These are phyloP conservation scores for Cepaea hortensis DNA, from an alignment of 2,888 invertebrate genomes.

Conservation along the genomic window DNA sequence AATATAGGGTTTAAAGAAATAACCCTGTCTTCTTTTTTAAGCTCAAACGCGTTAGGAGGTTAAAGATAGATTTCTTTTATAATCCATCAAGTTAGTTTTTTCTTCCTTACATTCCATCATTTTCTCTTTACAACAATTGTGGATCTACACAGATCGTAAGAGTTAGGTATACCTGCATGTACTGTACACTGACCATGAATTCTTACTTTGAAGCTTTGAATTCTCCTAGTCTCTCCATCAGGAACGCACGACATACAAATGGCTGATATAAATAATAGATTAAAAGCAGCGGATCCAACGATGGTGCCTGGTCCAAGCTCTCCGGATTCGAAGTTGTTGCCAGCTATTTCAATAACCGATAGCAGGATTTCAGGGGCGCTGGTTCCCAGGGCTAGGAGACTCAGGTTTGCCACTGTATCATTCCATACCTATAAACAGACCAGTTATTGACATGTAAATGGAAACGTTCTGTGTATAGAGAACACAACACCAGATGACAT, in stretches of 20 bases:
- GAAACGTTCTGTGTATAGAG: too few species aligned
- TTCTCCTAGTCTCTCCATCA: slow-evolving; percentile 74
- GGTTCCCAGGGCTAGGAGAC: slow-evolving; percentile 80
- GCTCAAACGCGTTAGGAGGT: too few species aligned
- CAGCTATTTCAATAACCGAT: slow-evolving; percentile 79
- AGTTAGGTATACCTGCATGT: too few species aligned
- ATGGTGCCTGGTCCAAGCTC: slow-evolving; percentile 80
- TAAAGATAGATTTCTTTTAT: too few species aligned
- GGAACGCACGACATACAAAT: slow-evolving; percentile 79
- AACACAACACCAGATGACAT: too few species aligned
- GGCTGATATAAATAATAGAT: slow-evolving; percentile 79
- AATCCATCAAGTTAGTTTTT: too few species aligned
- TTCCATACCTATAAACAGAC: slow-evolving; percentile 75
- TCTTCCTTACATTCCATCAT: too few species aligned
- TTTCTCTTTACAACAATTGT: too few species aligned
- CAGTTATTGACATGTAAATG: background rate
- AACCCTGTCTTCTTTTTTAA: too few species aligned
- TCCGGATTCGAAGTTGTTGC: slow-evolving; percentile 77
- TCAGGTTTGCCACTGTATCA: slow-evolving; percentile 80
- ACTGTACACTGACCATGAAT: too few species aligned
- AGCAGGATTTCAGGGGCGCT: slow-evolving; percentile 80
- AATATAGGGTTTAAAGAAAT: too few species aligned
- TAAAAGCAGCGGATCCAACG: slow-evolving; percentile 81
- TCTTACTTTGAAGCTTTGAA: slow-evolving; percentile 24
- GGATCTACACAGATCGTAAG: background rate